A percentile compares a stretch with the other conserved stretches of the same genome.
These are phyloP conservation scores for Pseudeuparius sepicola DNA, from an alignment of 2,888 invertebrate species.

Conservation along the genomic window DNA sequence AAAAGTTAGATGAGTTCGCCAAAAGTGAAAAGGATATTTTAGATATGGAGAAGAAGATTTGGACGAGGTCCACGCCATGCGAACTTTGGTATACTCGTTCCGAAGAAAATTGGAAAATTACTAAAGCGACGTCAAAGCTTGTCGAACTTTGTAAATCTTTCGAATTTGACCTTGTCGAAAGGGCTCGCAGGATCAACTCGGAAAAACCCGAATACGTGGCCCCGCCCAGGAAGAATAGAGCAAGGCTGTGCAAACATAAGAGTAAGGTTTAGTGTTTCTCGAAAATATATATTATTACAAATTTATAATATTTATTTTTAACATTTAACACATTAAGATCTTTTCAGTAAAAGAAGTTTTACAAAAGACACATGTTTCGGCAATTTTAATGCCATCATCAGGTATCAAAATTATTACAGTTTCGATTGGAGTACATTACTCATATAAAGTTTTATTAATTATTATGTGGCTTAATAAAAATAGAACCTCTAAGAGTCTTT, in stretches of 20 bases:
- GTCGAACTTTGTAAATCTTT: conserved; percentile 66
- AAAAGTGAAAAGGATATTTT: conserved; percentile 45
- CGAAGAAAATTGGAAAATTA: conserved; percentile 45
- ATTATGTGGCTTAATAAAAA: too few species aligned
- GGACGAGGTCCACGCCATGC: conserved; percentile 86
- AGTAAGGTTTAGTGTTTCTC: too few species aligned
- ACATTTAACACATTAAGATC: too few species aligned
- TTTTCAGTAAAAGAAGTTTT: too few species aligned
- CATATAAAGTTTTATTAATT: too few species aligned
- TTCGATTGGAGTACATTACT: too few species aligned
- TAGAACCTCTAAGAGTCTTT: too few species aligned
- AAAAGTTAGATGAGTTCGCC: conserved; percentile 58
- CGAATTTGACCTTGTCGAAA: conserved; percentile 56
- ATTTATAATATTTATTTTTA: too few species aligned
- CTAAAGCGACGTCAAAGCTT: conserved; percentile 61
- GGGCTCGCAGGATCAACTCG: conserved; percentile 52
- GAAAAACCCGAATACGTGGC: conserved; percentile 56
- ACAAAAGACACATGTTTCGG: too few species aligned
- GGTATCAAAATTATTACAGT: too few species aligned
- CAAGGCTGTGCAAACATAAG: conserved; percentile 63
- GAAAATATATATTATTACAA: too few species aligned
- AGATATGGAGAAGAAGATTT: conserved; percentile 46
- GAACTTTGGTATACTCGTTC: conserved; percentile 72
- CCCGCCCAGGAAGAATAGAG: conserved; percentile 57
- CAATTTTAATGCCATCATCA: too few species aligned